Evolutionary conservation across 2,113 vertebrate species (phyloP), one percentile per base, ranked within the genome.

Genomic region (Columba livia): DNA sequence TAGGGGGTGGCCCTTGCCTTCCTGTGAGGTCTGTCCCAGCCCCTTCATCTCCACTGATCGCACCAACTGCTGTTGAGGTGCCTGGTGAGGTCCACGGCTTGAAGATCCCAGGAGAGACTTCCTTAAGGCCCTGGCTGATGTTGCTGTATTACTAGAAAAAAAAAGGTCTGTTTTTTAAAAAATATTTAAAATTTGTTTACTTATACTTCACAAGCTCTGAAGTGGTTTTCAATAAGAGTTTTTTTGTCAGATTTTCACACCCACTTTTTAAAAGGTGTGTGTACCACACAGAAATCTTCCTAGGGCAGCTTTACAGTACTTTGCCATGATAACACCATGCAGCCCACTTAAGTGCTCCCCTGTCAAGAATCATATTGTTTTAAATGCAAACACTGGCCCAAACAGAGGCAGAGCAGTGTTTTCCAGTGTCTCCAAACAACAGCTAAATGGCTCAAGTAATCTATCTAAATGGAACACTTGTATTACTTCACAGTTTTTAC

Each of bases 381-480:
- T 90, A 94, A 85, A 64, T 74, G 65, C 69, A 92, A 87, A 74
- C 31, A 67, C 20, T 58, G 82, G 26, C 34, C 75, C 48, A 86
- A 60, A 85, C 57, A 87, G 58, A 79, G 82, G 89, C 83, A 85
- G 64, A 92, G 38, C 42, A 85, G 70, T 61, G 28, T 80, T 91
- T 96, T 89, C 21, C 31, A 53, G 24, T 69, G 58, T 93, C 64
- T 95, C 83, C 74, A 88, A 82, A 85, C 42, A 93, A 51, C 1
- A 5, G 26, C 85, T 89, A 95, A 93, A 85, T 36, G 34, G n/a
- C 15, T 72, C 48, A 88, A 67, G 54, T 93, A 79, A 77, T 88
- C 51, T 75, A 36, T 87, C 73, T 92, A 90, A 80, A 94, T 75
- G 66, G 31, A 51, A 85, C 6, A 88, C n/a, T 47, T 90, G 26